Evolutionary conservation across 2,113 vertebrate species (phyloP).

Genomic region (Rafetus swinhoei): DNA sequence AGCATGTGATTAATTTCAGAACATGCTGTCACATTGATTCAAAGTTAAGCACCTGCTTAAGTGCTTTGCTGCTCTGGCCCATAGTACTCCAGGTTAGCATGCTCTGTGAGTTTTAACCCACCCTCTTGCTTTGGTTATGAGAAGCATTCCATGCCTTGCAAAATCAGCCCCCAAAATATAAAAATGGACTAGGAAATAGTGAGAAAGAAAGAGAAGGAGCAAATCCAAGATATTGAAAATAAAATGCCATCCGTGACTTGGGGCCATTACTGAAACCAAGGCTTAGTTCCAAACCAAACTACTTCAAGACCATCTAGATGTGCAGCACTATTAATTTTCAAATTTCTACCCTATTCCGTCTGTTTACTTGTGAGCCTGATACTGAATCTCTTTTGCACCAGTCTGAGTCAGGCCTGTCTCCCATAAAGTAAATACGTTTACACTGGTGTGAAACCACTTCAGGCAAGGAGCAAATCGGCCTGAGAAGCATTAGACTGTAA

Average conservation of each 20-base stretch:
- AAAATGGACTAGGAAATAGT: neutral
- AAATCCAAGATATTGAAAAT: neutral
- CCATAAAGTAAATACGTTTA: neutral
- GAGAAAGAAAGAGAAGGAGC: neutral
- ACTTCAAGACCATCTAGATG: neutral
- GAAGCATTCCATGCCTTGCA: neutral
- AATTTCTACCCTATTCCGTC: neutral
- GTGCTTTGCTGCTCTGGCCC: neutral
- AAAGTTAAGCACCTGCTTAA: neutral
- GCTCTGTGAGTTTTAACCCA: neutral
- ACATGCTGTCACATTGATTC: rapidly evolving
- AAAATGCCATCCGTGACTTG: neutral
- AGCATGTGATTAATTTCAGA: rapidly evolving
- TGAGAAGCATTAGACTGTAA: neutral
- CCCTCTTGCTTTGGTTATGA: neutral
- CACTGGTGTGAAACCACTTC: neutral
- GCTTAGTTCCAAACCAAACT: neutral
- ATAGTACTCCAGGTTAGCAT: neutral
- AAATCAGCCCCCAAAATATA: neutral
- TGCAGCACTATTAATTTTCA: neutral
- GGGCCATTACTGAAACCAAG: constrained; percentile 13
- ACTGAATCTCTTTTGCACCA: neutral
- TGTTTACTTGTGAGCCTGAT: neutral
- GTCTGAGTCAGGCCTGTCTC: neutral
- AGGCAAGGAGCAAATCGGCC: neutral